phyloP scores from a whole-genome alignment of 2,113 vertebrate genomes.

The Phainopepla nitens region DNA sequence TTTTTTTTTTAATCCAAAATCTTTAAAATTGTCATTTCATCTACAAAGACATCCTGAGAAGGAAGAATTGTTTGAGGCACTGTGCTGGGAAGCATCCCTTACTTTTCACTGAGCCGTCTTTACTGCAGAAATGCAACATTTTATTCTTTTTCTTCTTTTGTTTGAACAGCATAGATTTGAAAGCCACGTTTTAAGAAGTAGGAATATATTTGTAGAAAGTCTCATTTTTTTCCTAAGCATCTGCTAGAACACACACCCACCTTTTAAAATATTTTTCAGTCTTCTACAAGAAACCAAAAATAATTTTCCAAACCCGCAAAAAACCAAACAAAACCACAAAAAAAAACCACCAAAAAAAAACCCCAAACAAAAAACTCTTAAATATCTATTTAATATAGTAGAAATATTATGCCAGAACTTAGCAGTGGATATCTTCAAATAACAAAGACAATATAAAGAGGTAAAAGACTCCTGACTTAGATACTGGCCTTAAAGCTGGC shows the following conservation, averaged over 20 bases:
- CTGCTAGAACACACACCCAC: not conserved
- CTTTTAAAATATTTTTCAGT: not conserved
- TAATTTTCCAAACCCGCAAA: rapidly evolving
- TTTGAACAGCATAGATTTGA: not conserved
- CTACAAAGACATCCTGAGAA: not conserved
- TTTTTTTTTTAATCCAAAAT: not conserved
- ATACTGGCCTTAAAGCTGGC: rapidly evolving
- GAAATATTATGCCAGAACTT: not conserved
- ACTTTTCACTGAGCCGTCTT: not conserved
- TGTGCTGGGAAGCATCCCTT: not conserved
- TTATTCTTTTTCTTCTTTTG: not conserved
- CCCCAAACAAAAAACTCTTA: not conserved
- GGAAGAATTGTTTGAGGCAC: not conserved
- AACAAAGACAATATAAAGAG: not conserved
- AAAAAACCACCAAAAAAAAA: not conserved
- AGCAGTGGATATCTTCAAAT: too few species aligned
- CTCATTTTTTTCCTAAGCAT: not conserved
- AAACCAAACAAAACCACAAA: too few species aligned
- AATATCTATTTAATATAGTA: not conserved
- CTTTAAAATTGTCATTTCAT: not conserved
- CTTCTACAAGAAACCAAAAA: not conserved
- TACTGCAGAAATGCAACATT: not conserved
- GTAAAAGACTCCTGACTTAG: not conserved
- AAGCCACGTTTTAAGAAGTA: not conserved
- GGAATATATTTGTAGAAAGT: not conserved